phyloP scores from a whole-genome alignment of 1,140 invertebrate species.

The Venturia canescens region DNA sequence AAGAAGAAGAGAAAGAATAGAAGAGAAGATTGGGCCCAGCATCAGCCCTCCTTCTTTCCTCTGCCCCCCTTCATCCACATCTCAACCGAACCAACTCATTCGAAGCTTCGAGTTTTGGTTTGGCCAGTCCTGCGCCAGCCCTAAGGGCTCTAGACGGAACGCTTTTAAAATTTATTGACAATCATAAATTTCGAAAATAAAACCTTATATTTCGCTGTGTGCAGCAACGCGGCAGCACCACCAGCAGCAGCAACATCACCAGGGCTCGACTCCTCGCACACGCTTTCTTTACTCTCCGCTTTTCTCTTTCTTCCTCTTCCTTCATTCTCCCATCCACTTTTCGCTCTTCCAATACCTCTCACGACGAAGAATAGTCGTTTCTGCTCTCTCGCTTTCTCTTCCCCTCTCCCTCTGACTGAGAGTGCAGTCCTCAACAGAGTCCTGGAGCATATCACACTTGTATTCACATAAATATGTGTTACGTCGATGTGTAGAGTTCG shows the following conservation, averaged over 20 bases:
- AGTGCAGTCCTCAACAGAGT: slow-evolving; percentile 36
- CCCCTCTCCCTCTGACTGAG: too few species aligned
- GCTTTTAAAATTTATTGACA: slow-evolving; percentile 79
- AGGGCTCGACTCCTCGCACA: slow-evolving; percentile 25
- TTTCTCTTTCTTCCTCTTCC: slow-evolving; percentile 54
- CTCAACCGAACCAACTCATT: slow-evolving; percentile 53
- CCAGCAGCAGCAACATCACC: neutral
- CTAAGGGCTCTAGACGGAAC: slow-evolving; percentile 77
- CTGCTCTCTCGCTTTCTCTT: slow-evolving; percentile 36
- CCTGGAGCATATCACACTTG: slow-evolving; percentile 15
- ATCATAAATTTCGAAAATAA: slow-evolving; percentile 79
- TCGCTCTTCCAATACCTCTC: slow-evolving; percentile 39
- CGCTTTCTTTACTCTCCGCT: slow-evolving; percentile 27
- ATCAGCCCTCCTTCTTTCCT: slow-evolving; percentile 20
- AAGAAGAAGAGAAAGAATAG: slow-evolving; percentile 48
- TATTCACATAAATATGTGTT: neutral
- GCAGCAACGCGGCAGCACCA: slow-evolving; percentile 9
- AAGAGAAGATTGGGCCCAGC: slow-evolving; percentile 54
- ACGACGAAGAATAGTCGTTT: slow-evolving; percentile 38
- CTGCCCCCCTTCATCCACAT: neutral
- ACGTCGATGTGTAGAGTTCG: neutral
- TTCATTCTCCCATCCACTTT: slow-evolving; percentile 50
- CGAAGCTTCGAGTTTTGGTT: slow-evolving; percentile 68
- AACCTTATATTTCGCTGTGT: slow-evolving; percentile 75
- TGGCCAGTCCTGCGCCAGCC: slow-evolving; percentile 73